phyloP scores from a whole-genome alignment of 2,113 vertebrate genomes.

The Crocuta crocuta region DNA sequence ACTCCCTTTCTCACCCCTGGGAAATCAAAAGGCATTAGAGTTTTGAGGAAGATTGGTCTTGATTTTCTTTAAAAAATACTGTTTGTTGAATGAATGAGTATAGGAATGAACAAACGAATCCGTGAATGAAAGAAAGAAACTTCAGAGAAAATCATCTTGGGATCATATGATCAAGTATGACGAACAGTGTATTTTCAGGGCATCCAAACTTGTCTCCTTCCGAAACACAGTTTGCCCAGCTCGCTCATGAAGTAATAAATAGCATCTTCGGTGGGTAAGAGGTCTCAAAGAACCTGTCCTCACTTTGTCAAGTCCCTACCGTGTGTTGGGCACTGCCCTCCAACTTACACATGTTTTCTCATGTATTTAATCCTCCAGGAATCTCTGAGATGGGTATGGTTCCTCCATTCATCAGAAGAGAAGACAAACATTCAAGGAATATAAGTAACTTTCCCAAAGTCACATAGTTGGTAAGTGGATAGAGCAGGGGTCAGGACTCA shows the following conservation, averaged over 20 bases:
- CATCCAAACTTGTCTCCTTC: neutral
- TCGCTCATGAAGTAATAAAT: neutral
- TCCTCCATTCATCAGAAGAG: neutral
- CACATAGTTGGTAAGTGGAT: neutral
- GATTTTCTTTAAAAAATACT: neutral
- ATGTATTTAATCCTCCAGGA: neutral
- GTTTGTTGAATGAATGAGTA: neutral
- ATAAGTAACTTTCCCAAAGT: neutral
- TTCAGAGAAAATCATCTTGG: neutral
- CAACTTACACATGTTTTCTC: neutral
- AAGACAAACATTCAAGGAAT: neutral
- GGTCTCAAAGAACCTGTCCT: neutral
- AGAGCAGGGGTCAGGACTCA: neutral
- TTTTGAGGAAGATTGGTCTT: neutral
- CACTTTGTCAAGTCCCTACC: neutral
- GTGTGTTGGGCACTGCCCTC: neutral
- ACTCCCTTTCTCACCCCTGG: neutral
- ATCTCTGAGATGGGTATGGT: neutral
- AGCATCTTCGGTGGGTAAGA: neutral
- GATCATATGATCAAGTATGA: neutral
- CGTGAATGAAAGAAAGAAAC: neutral
- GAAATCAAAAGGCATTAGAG: neutral
- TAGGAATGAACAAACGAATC: neutral
- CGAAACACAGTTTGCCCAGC: neutral
- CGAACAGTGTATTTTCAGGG: neutral